Conservation (phyloP, 2,888 invertebrate species). For the Notodonta dromedarius region DNA sequence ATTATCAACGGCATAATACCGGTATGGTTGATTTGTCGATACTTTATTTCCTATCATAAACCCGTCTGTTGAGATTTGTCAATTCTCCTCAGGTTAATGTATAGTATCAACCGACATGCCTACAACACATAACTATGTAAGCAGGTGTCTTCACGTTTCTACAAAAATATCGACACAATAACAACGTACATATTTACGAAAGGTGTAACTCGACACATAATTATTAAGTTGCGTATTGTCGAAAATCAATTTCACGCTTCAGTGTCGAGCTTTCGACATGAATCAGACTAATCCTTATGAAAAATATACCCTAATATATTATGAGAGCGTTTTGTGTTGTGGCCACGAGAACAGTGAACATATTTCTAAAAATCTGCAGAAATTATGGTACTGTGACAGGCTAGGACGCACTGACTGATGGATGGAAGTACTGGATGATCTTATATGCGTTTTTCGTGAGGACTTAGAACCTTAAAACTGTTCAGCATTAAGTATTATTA, state of each 20-base stretch:
- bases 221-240: slow-evolving; percentile 20
- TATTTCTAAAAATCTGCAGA: neutral
- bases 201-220: neutral
- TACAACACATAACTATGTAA: neutral
- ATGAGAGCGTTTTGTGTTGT: slow-evolving; percentile 1
- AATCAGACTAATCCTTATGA: slow-evolving; percentile 6
- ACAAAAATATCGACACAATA: neutral
- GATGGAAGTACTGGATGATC: too few relatives aligned
- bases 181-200: neutral
- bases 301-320: slow-evolving; percentile 1
- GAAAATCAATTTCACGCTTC: slow-evolving; percentile 46
- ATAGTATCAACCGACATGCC: neutral
- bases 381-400: too few relatives aligned
- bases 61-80: neutral
- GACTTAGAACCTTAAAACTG: too few relatives aligned
- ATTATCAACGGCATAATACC: too few relatives aligned
- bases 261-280: slow-evolving; percentile 19
- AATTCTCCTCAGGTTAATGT: neutral
- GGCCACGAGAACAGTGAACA: slow-evolving; percentile 3
- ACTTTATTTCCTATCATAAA: neutral
- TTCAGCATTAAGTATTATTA: too few relatives aligned
- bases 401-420: too few relatives aligned
- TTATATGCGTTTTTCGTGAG: too few relatives aligned
- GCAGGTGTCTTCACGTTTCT: neutral
- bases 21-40: too few relatives aligned